Conservation (phyloP, 2,113 vertebrate genomes). For the Neodontobutis hainanensis region DNA sequence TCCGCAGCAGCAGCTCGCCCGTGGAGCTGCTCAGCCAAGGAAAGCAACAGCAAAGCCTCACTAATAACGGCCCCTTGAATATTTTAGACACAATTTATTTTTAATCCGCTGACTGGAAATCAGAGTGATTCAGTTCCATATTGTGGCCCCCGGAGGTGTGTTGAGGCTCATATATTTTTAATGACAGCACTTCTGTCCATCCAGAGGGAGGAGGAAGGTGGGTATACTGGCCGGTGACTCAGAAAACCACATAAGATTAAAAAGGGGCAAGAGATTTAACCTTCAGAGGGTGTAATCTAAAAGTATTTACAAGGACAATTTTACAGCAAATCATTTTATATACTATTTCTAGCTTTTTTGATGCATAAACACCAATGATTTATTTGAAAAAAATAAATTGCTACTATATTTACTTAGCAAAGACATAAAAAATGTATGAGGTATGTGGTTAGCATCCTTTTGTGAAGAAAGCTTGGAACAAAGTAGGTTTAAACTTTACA, state of each 20-base stretch:
- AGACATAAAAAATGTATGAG: no score
- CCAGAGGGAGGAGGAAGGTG: constrained; percentile 32
- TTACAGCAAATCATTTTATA: no score
- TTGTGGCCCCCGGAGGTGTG: constrained; percentile 66
- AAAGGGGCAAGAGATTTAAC: constrained; percentile 5
- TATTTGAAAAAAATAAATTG: no score
- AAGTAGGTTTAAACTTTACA: neutral
- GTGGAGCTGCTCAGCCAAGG: constrained; percentile 43
- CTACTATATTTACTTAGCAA: no score
- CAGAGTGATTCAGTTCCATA: constrained; percentile 74
- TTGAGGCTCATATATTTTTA: constrained; percentile 73
- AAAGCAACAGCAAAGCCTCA: constrained; percentile 63
- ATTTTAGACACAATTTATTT: constrained; percentile 81
- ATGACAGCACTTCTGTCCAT: constrained; percentile 68
- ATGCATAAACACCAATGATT: no score
- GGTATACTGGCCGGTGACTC: constrained; percentile 28
- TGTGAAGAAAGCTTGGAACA: no score
- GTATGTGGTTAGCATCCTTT: no score
- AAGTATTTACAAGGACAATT: neutral
- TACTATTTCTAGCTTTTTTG: no score
- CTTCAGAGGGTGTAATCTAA: neutral
- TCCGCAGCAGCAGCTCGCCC: constrained; percentile 38
- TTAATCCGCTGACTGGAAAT: constrained; percentile 75
- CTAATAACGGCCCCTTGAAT: constrained; percentile 75
- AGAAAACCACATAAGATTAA: constrained; percentile 21